A percentile compares a stretch with the other conserved stretches of the same genome.
Evolutionary conservation across 2,888 invertebrate genomes (phyloP).

Genomic region (Sialis fuliginosa): DNA sequence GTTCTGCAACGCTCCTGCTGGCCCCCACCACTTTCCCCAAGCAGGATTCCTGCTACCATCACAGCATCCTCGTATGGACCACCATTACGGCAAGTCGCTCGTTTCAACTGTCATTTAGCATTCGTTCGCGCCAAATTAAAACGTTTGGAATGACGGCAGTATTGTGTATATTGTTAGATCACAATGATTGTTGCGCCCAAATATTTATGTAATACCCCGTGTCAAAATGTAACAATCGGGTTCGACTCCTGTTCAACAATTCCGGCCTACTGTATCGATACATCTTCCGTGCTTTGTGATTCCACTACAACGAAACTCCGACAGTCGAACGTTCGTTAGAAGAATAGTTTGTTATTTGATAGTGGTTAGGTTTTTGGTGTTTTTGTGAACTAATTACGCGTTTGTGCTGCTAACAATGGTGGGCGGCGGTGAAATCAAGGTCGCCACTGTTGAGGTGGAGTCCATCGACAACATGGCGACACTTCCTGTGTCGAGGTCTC

Average conservation of each 20-base stretch:
- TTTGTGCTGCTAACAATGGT: slow-evolving; percentile 26
- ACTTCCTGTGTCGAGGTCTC: slow-evolving; percentile 63
- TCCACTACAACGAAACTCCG: no score
- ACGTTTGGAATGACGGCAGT: no score
- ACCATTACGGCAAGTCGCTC: no score
- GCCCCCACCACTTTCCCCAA: slow-evolving; percentile 5
- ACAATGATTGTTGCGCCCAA: no score
- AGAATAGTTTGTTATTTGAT: background rate
- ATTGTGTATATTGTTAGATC: no score
- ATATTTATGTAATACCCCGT: no score
- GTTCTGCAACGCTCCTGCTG: slow-evolving; percentile 25
- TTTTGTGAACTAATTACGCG: background rate
- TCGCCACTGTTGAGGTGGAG: slow-evolving; percentile 76
- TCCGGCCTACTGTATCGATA: background rate
- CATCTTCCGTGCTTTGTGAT: no score
- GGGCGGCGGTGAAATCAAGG: slow-evolving; percentile 66
- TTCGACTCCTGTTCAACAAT: background rate
- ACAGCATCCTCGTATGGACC: no score
- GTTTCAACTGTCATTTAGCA: no score
- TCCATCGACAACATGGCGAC: slow-evolving; percentile 80
- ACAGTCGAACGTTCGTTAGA: no score
- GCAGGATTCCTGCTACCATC: slow-evolving; percentile 1
- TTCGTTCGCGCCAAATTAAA: no score
- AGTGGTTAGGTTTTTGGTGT: background rate
- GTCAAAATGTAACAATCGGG: no score